A percentile compares a stretch with the other conserved stretches of the same genome.
These are phyloP conservation scores for Diceros bicornis DNA, from an alignment of 2,797 vertebrate genomes.

Conservation along the genomic window DNA sequence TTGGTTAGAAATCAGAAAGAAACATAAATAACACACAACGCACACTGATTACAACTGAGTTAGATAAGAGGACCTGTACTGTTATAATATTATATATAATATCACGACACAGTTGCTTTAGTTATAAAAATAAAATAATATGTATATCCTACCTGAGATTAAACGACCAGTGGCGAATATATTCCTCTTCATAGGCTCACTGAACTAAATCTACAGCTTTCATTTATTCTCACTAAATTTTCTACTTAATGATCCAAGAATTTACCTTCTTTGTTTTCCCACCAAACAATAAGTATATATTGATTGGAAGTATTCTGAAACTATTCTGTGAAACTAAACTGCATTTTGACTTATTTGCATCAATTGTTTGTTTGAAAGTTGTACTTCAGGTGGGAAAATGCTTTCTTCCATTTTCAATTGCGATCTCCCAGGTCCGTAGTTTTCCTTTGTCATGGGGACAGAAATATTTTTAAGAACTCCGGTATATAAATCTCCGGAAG, in stretches of 20 bases:
- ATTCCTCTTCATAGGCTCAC: background rate
- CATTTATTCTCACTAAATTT: constrained; percentile 40
- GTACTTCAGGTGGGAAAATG: constrained; percentile 23
- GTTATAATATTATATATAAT: background rate
- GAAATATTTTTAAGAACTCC: constrained; percentile 51
- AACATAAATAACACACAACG: background rate
- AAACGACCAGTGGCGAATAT: background rate
- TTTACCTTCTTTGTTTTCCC: constrained; percentile 14
- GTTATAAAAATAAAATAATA: constrained; percentile 30
- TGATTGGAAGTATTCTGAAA: background rate
- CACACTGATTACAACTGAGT: constrained; percentile 28
- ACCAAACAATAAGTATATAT: background rate
- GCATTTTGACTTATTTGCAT: constrained; percentile 12
- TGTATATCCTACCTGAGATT: background rate
- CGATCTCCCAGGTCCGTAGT: background rate
- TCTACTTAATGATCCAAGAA: background rate
- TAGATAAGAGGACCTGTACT: constrained; percentile 45
- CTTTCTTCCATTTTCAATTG: constrained; percentile 51
- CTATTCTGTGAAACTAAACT: background rate
- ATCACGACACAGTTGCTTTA: background rate
- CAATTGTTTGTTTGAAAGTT: constrained; percentile 34
- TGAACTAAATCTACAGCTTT: background rate
- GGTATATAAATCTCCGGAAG: constrained; percentile 57
- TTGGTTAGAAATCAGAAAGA: constrained; percentile 49
- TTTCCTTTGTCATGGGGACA: constrained; percentile 18